phyloP scores from a whole-genome alignment of 2,888 invertebrate genomes.

The Scaeva pyrastri region DNA sequence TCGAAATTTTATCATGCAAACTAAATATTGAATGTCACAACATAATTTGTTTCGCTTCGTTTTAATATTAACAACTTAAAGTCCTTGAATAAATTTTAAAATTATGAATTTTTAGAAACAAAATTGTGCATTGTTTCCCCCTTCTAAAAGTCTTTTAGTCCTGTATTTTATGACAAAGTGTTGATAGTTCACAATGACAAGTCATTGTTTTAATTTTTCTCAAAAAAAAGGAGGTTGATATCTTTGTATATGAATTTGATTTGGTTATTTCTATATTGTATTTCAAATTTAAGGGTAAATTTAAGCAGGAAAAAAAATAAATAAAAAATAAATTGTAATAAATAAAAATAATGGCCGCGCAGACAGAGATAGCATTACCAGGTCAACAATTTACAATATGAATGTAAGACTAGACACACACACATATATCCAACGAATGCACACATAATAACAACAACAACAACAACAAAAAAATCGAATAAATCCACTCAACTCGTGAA shows the following conservation, averaged over 20 bases:
- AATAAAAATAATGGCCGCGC: slow-evolving; percentile 76
- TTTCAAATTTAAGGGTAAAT: slow-evolving; percentile 32
- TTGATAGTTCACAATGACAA: slow-evolving; percentile 39
- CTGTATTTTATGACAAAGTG: slow-evolving; percentile 49
- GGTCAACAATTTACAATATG: slow-evolving; percentile 66
- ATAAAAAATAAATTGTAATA: slow-evolving; percentile 65
- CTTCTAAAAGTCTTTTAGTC: neutral
- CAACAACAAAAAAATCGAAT: slow-evolving; percentile 31
- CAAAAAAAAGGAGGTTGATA: neutral
- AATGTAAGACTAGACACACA: slow-evolving; percentile 63
- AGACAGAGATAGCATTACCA: slow-evolving; percentile 77
- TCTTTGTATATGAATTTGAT: too few species aligned
- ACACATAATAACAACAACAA: neutral
- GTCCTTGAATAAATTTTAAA: slow-evolving; percentile 18
- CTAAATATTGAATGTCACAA: slow-evolving; percentile 58
- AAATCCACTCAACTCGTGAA: slow-evolving; percentile 42
- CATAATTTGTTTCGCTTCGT: slow-evolving; percentile 28
- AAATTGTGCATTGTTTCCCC: neutral
- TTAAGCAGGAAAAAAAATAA: slow-evolving; percentile 11
- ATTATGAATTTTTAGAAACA: neutral
- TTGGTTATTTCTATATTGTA: slow-evolving; percentile 15
- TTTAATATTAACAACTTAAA: slow-evolving; percentile 14
- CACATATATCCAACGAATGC: slow-evolving; percentile 19
- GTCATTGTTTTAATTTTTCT: slow-evolving; percentile 28
- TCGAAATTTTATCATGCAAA: slow-evolving; percentile 71